Evolutionary conservation across 2,888 invertebrate species (phyloP).

Genomic region (Dryocosmus kuriphilus): DNA sequence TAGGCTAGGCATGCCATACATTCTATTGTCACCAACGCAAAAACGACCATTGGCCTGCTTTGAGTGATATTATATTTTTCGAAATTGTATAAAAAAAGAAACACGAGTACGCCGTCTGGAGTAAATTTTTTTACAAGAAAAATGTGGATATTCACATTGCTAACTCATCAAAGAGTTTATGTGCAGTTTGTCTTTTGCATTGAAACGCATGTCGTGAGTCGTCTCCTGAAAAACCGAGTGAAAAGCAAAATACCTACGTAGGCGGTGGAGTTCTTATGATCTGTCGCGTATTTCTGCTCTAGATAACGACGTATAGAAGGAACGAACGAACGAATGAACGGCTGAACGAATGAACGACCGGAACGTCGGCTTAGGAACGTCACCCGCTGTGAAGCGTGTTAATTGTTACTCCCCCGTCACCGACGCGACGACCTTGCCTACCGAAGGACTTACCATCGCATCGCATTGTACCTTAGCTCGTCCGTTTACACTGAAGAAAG

Average conservation of each 20-base stretch:
- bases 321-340: constrained; percentile 27
- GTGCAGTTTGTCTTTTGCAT: background rate
- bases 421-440: background rate
- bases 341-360: constrained; percentile 54
- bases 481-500: constrained; percentile 40
- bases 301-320: constrained; percentile 54
- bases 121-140: background rate
- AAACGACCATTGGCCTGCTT: too few species aligned
- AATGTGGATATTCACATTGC: background rate
- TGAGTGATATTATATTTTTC: too few species aligned
- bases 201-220: constrained; percentile 4
- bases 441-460: constrained; percentile 24
- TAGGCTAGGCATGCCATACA: too few species aligned
- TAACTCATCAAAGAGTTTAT: background rate
- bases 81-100: too few species aligned
- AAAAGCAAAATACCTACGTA: constrained; percentile 43
- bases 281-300: constrained; percentile 61
- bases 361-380: constrained; percentile 58
- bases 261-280: constrained; percentile 56
- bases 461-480: constrained; percentile 9
- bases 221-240: background rate
- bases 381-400: constrained; percentile 65
- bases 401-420: constrained; percentile 57
- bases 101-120: too few species aligned
- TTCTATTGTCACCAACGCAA: too few species aligned